Evolutionary conservation across 2,888 invertebrate genomes (phyloP), one percentile per base, ranked within the genome.

Genomic region (Sphecodes monilicornis): DNA sequence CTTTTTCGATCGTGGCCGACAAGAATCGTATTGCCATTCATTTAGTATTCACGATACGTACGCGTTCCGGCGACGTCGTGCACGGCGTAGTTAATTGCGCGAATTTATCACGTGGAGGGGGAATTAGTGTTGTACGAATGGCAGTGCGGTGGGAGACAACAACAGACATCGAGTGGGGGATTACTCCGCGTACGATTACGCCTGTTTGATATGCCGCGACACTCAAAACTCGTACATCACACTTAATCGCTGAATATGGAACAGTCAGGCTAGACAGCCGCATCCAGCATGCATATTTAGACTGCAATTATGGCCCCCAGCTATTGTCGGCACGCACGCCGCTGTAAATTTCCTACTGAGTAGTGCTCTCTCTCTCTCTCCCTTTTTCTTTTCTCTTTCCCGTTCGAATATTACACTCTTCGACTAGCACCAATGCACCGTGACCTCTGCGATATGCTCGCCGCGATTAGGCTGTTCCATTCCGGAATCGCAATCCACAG

Each of bases 161-260:
- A 82, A 76, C 64, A 77, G 82, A 81, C 69, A 76, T 81, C 73
- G 79, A 36, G 75, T 70, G 80, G 71, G 80, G 73, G 80, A 72
- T 82, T 79, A 79, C 80, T 80, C 86, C 90, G 80, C 85, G 86
- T 91, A 90, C 91, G 92, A 93, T 92, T 91, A 93, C 91, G 89
- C 90, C 92, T 92, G 91, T 91, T 92, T 92, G 92, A 92, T 93
- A 93, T 92, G 93, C 92, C 92, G 91, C 91, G 91, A 91, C 91
- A 92, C 91, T 91, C 92, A 91, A 93, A 93, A 93, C 92, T 93
- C 93, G 92, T 93, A 92, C 91, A 93, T 93, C 93, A 93, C 90
- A 92, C 92, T 93, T 92, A 92, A 93, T 93, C 92, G 92, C 93
- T 93, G 93, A 93, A 93, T 93, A 93, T 93, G 93, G 91, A 93